A percentile compares a stretch with the other conserved stretches of the same genome.
phyloP scores from a whole-genome alignment of 2,888 invertebrate species.

The Drosophila subsilvestris region DNA sequence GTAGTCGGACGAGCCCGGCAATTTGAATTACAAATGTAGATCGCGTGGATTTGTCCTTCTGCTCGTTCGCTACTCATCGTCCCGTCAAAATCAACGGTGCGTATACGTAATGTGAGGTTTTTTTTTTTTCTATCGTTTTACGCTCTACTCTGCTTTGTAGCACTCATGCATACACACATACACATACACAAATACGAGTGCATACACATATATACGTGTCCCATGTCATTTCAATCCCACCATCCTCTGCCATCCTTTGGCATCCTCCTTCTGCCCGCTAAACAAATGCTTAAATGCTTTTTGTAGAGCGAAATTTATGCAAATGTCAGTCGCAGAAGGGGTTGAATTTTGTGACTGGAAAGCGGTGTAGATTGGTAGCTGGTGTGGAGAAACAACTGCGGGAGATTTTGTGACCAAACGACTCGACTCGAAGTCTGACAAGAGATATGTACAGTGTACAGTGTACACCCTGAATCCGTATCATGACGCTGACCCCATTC shows the following conservation, averaged over 20 bases:
- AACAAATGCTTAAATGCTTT: constrained; percentile 49
- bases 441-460: background rate
- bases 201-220: constrained; percentile 18
- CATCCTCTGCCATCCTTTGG: background rate
- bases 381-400: background rate
- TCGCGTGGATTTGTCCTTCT: constrained; percentile 32
- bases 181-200: background rate
- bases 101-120: constrained; percentile 57
- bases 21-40: constrained; percentile 53
- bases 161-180: constrained; percentile 36
- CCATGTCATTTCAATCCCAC: constrained; percentile 46
- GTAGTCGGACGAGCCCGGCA: constrained; percentile 20
- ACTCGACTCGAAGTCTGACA: constrained; percentile 33
- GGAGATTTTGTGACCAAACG: constrained; percentile 15
- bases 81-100: constrained; percentile 54
- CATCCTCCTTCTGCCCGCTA: background rate
- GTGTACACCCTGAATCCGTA: background rate
- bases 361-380: background rate
- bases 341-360: background rate
- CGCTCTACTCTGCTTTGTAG: constrained; percentile 41
- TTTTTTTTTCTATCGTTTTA: constrained; percentile 16
- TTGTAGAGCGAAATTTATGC: constrained; percentile 46
- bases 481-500: constrained; percentile 33
- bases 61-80: constrained; percentile 34
- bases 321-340: constrained; percentile 45